Evolutionary conservation across 2,797 vertebrate species (phyloP), one percentile per base, ranked within the genome.

Genomic region (Pyrocephalus nanus): DNA sequence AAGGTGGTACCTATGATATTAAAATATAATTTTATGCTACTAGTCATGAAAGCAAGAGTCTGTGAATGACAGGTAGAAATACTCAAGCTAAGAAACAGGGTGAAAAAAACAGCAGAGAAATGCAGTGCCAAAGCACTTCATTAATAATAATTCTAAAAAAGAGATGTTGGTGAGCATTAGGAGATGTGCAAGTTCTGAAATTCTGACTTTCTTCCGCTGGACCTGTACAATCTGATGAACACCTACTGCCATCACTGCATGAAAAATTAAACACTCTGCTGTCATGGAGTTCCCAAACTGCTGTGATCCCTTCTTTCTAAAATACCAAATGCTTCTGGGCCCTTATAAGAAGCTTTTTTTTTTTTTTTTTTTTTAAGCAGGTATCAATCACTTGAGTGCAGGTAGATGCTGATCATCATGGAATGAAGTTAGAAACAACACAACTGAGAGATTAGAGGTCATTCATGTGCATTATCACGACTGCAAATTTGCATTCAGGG

Each of bases 341-440:
- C 0, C 55, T 48, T 72, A 42, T 7, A 6, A 65, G 40, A 72
- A 40, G 16, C 47, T 60, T 12, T 30, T 34, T 29, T 34, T n/a
- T 45, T 42, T 83, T n/a, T 53, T 6, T n/a, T 53, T 6, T 76
- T 79, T 54, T 76, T 79, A 74, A 40, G 36, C 40, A 78, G n/a
- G 1, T 23, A 32, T 11, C 17, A 40, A 19, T 62, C 62, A 53
- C 18, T 32, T 25, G 11, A 32, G 57, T 75, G 50, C 12, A 60
- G 54, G 32, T 1, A 67, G 30, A 16, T 43, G 38, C 23, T 27
- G 15, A 11, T 58, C 48, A 48, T n/a, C 45, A n/a, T 0, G 0
- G 18, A 30, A 54, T 36, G 20, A 77, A 7, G 18, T 55, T 12
- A 72, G 48, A 78, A 91, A 55, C 36, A 50, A 34, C 25, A 36